Evolutionary conservation across 2,113 vertebrate genomes (phyloP).

Genomic region (Crotalus viridis): DNA sequence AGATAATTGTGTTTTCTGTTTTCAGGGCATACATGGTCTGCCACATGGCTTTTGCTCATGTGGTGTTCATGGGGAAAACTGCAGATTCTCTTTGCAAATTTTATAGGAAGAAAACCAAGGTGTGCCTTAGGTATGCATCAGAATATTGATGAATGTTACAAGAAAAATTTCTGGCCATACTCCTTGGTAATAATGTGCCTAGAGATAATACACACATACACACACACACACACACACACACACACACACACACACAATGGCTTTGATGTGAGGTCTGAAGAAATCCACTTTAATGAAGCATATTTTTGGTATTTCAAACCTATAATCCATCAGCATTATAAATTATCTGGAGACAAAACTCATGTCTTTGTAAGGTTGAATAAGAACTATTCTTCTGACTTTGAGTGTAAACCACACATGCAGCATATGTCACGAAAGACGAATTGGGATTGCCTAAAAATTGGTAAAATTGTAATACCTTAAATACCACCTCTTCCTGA

Average conservation of each 20-base stretch:
- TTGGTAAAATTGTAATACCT: background rate
- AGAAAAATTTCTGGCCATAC: background rate
- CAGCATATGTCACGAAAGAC: background rate
- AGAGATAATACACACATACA: background rate
- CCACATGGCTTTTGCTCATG: too few relatives aligned
- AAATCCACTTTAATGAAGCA: background rate
- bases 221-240: background rate
- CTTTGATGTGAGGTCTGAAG: background rate
- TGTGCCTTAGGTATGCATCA: background rate
- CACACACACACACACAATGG: background rate
- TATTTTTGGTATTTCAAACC: background rate
- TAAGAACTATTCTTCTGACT: background rate
- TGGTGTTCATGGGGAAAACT: background rate
- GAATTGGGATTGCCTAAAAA: background rate
- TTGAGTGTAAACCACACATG: background rate
- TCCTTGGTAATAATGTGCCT: background rate
- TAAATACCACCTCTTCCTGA: background rate
- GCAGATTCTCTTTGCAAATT: background rate
- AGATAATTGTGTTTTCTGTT: background rate
- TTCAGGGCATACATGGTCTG: background rate
- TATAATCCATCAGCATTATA: background rate
- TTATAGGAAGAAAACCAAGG: background rate
- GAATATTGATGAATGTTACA: background rate
- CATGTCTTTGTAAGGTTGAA: background rate
- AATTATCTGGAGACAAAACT: background rate